Base-by-base conservation (phyloP, 2,113 vertebrate species). In the Amphiprion ocellaris region DNA sequence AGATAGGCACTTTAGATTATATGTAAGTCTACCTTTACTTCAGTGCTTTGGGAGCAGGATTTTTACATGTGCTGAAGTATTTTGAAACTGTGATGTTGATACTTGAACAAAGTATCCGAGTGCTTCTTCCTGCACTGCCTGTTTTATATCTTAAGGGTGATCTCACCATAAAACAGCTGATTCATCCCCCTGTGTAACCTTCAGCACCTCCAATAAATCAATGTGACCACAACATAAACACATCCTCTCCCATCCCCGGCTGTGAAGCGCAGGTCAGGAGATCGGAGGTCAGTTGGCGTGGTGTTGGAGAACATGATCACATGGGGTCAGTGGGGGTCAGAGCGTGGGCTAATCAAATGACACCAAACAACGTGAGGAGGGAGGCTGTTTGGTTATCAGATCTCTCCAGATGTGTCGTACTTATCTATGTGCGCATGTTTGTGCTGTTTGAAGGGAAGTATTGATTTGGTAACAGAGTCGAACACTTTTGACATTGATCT, bases 401-500 rank as follows among this genome's bases (percentile, higher is more conserved):
- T 80, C 46, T 8, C 56, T 84, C 63, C 87, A 82, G 81, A 67
- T 88, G 76, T 77, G 46, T 46, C 2, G 37, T 46, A 16, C 59
- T 81, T 71, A 68, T 83, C 63, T 56, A n/a, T 53, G 47, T 52
- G 41, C 44, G 62, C 53, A n/a, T 52, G 69, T 53, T 17, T 19
- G 10, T 52, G 63, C 16, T 50, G 56, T 63, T 54, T 11, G 19
- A 15, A 71, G 46, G 23, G 21, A 55, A 17, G 5, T 47, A 88
- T 86, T 78, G 87, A 89, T 89, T 68, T 19, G 47, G 83, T 78
- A 71, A 78, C 62, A 56, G 26, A 84, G 67, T 56, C 23, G 0
- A 74, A 69, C 73, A 82, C 68, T 74, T 81, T 66, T 62, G 39
- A 78, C 75, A 84, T 78, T 76, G 81, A 88, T 82, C 62, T 58